Conservation (phyloP, 2,888 invertebrate species). For the Protonemura montana region DNA sequence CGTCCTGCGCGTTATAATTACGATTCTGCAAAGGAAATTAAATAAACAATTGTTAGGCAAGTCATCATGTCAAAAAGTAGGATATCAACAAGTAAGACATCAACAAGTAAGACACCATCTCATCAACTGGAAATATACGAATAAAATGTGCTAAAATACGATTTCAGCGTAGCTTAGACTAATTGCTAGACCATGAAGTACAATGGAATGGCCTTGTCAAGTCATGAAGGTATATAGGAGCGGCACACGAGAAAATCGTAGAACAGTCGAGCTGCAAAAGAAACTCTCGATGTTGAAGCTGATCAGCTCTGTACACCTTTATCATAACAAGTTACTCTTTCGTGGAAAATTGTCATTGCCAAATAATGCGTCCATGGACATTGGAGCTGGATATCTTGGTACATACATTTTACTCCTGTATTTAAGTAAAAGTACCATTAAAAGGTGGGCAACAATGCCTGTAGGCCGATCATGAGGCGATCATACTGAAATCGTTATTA, state of each 20-base stretch:
- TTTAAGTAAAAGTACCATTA: too few relatives aligned
- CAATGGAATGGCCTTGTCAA: conserved; percentile 17
- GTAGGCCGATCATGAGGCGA: not conserved
- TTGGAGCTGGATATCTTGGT: too few relatives aligned
- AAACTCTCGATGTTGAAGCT: not conserved
- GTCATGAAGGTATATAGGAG: conserved; percentile 8
- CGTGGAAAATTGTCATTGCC: not conserved
- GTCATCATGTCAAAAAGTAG: too few relatives aligned
- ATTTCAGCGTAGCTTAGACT: not conserved
- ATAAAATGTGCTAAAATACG: not conserved
- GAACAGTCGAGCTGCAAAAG: not conserved
- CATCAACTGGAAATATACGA: not conserved
- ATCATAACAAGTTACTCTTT: not conserved
- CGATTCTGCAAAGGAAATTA: too few relatives aligned
- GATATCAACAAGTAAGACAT: too few relatives aligned
- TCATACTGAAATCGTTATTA: not conserved
- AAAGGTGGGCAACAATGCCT: too few relatives aligned
- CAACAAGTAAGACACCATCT: too few relatives aligned
- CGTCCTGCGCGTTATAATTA: too few relatives aligned
- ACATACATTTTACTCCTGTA: too few relatives aligned
- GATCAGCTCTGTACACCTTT: not conserved
- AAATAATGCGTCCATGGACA: not conserved
- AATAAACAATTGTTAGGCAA: too few relatives aligned
- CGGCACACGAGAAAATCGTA: not conserved
- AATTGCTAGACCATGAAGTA: conserved; percentile 19